A percentile compares a stretch with the other conserved stretches of the same genome.
phyloP scores from a whole-genome alignment of 1,140 invertebrate genomes.

The Diprion similis region DNA sequence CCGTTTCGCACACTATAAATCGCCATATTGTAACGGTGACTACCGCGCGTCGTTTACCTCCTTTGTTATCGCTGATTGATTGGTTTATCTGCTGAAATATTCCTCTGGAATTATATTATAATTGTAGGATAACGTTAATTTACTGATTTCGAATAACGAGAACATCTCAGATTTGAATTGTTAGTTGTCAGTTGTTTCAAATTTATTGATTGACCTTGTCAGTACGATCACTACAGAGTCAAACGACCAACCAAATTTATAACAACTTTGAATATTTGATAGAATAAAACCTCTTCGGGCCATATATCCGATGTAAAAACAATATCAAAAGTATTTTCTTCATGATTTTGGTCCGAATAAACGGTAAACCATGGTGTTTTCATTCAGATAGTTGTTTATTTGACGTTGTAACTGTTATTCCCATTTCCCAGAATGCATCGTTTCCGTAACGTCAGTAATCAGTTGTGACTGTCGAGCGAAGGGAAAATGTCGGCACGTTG shows the following conservation, averaged over 20 bases:
- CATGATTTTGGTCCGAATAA: too few relatives aligned
- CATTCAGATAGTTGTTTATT: conserved; percentile 10
- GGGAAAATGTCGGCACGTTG: conserved; percentile 60
- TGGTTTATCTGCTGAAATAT: neutral
- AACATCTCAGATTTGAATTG: neutral
- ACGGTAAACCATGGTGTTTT: too few relatives aligned
- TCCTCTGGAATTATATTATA: neutral
- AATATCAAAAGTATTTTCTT: too few relatives aligned
- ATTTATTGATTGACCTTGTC: conserved; percentile 1
- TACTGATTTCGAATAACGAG: neutral
- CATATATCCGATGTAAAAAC: too few relatives aligned
- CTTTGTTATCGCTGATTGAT: neutral
- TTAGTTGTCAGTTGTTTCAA: neutral
- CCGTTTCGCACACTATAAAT: neutral
- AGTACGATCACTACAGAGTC: neutral
- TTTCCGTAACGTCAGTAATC: conserved; percentile 46
- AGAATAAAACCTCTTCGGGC: neutral
- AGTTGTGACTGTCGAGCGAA: conserved; percentile 33
- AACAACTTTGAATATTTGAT: too few relatives aligned
- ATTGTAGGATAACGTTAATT: neutral
- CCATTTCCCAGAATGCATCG: conserved; percentile 26
- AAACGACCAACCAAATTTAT: neutral
- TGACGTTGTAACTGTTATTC: conserved; percentile 22
- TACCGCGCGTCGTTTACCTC: neutral
- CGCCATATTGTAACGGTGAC: neutral